Base-by-base conservation (phyloP, 2,797 vertebrate genomes). In the Bryconaethiops microstoma region DNA sequence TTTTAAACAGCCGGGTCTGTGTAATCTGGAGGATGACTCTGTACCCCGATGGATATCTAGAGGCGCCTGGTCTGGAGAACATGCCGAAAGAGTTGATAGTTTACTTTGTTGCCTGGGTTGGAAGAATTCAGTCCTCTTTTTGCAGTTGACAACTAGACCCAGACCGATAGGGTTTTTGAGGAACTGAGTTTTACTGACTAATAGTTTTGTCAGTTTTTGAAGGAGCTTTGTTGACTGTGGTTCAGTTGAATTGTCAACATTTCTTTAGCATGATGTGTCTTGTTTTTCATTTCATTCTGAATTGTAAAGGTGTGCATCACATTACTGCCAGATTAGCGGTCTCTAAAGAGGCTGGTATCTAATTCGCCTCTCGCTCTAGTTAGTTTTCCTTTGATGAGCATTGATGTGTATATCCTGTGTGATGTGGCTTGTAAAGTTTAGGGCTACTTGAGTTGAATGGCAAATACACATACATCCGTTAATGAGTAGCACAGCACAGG, bases 391-490 rank as follows among this genome's bases (percentile, higher is more conserved):
- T 52, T 75, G 64, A 48, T 64, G 77, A 16, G 29, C 9, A 6
- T 50, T 63, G 50, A 45, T 79, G 5, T 78, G 21, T 70, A 59
- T 59, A 59, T 50, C 29, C 8, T 64, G n/a, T 25, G 68, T 45
- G 64, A 57, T 57, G 57, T 39, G 40, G 55, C 29, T 59, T 78
- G 59, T 17, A 65, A 54, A 59, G 63, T 16, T 19, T 77, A 21
- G 16, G 64, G 42, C 77, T 54, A 63, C 64, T 79, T 21, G 16
- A 73, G 77, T 25, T 77, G 21, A 35, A 55, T 5, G 7, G 14
- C 60, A 59, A 50, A 81, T 50, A 79, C 8, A 78, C 25, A 57
- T 35, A 54, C n/a, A 72, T 29, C 9, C 2, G 39, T 60, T 82
- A 79, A 71, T 65, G 64, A 59, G 25, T 57, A 57, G 64, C 39